Conservation (phyloP, 64 coral and sea anemone genomes). For the Catalaphyllia jardinei region DNA sequence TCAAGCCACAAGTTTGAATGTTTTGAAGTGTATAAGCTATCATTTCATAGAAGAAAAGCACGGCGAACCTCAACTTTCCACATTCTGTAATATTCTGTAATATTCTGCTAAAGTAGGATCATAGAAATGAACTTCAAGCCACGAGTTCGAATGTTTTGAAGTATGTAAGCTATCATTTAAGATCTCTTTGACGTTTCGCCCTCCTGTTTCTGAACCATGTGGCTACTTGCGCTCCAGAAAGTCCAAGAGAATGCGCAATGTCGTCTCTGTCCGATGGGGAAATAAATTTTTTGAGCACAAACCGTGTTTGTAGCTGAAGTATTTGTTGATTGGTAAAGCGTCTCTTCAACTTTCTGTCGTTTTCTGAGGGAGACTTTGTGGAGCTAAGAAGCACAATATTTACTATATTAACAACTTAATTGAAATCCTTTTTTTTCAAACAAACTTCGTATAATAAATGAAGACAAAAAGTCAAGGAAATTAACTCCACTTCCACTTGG, state of each 20-base stretch:
- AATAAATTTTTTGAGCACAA: conserved; percentile 92
- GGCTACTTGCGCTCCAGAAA: conserved; percentile 94
- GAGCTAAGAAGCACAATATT: not conserved
- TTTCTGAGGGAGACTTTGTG: conserved; percentile 54
- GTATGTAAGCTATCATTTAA: too few species aligned
- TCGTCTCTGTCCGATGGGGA: conserved; percentile 95
- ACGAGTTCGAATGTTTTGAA: too few species aligned
- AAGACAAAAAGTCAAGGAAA: not conserved
- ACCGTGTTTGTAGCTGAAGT: conserved; percentile 87
- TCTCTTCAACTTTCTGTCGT: conserved; percentile 87
- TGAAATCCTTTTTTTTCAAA: not conserved
- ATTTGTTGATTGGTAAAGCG: conserved; percentile 99
- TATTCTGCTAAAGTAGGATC: too few species aligned
- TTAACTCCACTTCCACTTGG: not conserved
- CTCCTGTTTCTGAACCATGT: conserved; percentile 99
- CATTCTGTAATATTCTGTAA: too few species aligned
- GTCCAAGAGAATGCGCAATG: conserved; percentile 70
- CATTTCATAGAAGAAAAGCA: too few species aligned
- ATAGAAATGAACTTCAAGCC: too few species aligned
- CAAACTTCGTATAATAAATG: not conserved
- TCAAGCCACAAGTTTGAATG: too few species aligned
- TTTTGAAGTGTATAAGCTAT: too few species aligned
- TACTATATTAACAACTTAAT: not conserved
- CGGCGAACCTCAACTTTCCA: too few species aligned
- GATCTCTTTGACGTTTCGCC: conserved; percentile 86